Base-by-base conservation (phyloP, 2,888 invertebrate species). In the Therioaphis trifolii region DNA sequence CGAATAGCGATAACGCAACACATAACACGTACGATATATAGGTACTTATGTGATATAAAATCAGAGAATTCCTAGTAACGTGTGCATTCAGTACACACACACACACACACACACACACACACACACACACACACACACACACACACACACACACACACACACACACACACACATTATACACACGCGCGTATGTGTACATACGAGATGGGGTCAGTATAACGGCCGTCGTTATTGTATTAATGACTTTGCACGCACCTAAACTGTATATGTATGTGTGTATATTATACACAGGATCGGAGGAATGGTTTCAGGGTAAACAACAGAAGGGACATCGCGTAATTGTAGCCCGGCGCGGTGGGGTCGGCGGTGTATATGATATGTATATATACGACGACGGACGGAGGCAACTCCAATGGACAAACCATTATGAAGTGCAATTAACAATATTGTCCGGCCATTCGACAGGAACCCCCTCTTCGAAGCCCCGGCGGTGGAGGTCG, bases 401-500 rank as follows among this genome's bases (percentile, higher is more conserved):
- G 24, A 72, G 21, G 80, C n/a, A n/a, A n/a, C 58, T 46, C 61
- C 79, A 43, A 58, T 61, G 80, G 80, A 82, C 80, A 72, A 72
- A 72, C 80, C 72, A 72, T 82, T 82, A 82, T 82, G 61, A 72
- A 82, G 80, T 82, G 72, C 80, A 82, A 82, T 72, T 82, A 82
- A 61, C 80, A 72, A 72, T 82, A 82, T 72, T 63, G 80, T 72
- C 61, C 72, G 80, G 49, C 80, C 80, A 18, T 82, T 63, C 49
- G 80, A 82, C 72, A 49, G 80, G 58, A 72, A 61, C 80, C 80
- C 61, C n/a, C n/a, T n/a, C n/a, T n/a, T n/a, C 2, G 72, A 80
- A 80, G 80, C 58, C 72, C 61, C 9, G 61, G 1, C 55, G 9
- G 1, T 55, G 55, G 29, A 40, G 18, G 43, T 52, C 27, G 55